phyloP scores from a whole-genome alignment of 2,113 vertebrate genomes.

The Limanda limanda region DNA sequence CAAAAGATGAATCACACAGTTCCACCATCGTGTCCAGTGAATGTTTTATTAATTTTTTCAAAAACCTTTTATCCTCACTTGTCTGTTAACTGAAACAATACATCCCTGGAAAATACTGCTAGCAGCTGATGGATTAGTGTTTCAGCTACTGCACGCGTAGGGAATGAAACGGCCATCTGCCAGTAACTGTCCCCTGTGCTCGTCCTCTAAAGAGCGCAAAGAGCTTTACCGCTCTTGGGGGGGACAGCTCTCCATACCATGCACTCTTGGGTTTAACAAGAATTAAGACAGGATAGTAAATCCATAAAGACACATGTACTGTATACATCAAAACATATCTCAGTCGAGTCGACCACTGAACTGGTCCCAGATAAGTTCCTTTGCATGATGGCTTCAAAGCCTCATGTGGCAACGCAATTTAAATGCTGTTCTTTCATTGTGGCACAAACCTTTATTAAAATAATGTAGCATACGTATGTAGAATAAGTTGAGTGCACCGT shows the following conservation, averaged over 20 bases:
- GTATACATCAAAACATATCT: constrained; percentile 36
- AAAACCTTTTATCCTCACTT: background rate
- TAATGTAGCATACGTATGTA: background rate
- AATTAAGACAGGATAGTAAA: constrained; percentile 64
- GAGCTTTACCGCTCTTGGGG: constrained; percentile 41
- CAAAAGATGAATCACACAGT: constrained; percentile 21
- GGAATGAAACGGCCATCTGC: constrained; percentile 64
- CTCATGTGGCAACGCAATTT: background rate
- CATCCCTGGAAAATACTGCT: constrained; percentile 8
- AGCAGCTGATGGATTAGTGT: constrained; percentile 57
- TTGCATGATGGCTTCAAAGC: background rate
- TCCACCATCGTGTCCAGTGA: constrained; percentile 9
- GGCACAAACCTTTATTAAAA: background rate
- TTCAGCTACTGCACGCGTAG: constrained; percentile 9
- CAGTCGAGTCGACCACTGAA: constrained; percentile 12
- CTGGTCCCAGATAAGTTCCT: constrained; percentile 20
- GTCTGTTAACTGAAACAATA: constrained; percentile 18
- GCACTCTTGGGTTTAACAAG: constrained; percentile 57
- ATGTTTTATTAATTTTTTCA: background rate
- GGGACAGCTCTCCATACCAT: constrained; percentile 27
- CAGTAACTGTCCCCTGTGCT: constrained; percentile 33
- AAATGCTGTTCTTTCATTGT: background rate
- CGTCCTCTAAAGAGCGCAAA: constrained; percentile 48
- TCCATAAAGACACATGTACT: constrained; percentile 48
- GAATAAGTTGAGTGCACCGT: too few species aligned